A percentile compares a stretch with the other conserved stretches of the same genome.
Conservation (phyloP, 2,113 vertebrate genomes). For the Ovis canadensis region DNA sequence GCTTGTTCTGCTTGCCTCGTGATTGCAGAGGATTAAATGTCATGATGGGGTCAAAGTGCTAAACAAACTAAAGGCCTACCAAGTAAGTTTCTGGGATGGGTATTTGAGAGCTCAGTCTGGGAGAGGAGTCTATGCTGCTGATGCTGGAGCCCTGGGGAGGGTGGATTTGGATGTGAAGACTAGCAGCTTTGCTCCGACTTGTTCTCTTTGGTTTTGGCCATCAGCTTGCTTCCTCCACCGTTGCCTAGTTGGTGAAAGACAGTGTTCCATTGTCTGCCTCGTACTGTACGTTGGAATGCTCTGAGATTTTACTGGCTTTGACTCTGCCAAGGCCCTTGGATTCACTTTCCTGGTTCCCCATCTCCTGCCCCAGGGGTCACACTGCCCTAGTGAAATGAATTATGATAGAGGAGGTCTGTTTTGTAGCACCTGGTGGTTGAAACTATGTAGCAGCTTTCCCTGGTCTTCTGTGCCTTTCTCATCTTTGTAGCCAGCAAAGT, state of each 20-base stretch:
- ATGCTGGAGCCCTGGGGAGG: not conserved
- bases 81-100: not conserved
- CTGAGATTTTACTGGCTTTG: not conserved
- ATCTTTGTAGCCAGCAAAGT: not conserved
- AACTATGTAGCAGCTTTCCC: not conserved
- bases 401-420: not conserved
- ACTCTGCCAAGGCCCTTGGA: not conserved
- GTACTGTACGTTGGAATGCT: not conserved
- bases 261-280: not conserved
- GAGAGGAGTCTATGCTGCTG: not conserved
- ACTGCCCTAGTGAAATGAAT: not conserved
- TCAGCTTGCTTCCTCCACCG: not conserved
- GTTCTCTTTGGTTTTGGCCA: not conserved
- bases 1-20: not conserved
- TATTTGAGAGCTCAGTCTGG: not conserved
- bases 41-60: not conserved
- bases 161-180: not conserved
- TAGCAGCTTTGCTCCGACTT: not conserved
- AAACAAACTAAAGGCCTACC: not conserved
- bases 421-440: not conserved
- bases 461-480: not conserved
- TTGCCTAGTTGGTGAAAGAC: not conserved
- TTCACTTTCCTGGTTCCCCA: rapidly evolving
- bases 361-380: not conserved
- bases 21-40: not conserved